A percentile compares a stretch with the other conserved stretches of the same genome.
phyloP scores from a whole-genome alignment of 2,113 vertebrate species.

The Microcebus ravelobensis region DNA sequence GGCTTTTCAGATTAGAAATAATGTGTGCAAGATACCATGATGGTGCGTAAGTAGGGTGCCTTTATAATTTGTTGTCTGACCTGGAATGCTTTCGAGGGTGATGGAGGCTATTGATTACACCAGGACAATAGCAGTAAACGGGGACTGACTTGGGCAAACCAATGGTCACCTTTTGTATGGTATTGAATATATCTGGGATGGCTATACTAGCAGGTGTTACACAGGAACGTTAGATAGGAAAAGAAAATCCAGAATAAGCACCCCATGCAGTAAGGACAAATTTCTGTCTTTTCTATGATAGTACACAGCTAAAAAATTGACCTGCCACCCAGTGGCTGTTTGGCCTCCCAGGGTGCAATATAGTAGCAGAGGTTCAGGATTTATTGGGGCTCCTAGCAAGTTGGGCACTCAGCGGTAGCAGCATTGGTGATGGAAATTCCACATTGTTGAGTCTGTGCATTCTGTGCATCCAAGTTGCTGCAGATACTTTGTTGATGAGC shows the following conservation, averaged over 20 bases:
- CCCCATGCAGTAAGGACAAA: not conserved
- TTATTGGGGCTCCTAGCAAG: not conserved
- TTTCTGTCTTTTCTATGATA: not conserved
- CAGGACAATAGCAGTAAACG: not conserved
- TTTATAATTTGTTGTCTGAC: not conserved
- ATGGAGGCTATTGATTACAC: not conserved
- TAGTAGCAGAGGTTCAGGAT: not conserved
- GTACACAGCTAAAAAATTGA: not conserved
- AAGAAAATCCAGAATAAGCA: not conserved
- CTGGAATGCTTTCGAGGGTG: not conserved
- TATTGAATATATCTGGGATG: not conserved
- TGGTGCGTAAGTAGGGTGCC: not conserved
- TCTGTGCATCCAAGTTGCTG: not conserved
- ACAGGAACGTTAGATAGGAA: not conserved
- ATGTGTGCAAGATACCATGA: not conserved
- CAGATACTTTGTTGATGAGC: not conserved
- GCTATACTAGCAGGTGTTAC: not conserved
- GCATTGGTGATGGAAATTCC: not conserved
- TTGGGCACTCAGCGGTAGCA: not conserved
- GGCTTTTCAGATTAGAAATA: not conserved
- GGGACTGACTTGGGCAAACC: not conserved
- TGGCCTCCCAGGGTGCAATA: not conserved
- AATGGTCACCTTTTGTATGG: not conserved
- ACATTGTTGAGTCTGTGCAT: not conserved
- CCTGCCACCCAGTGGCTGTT: not conserved